Conservation (phyloP, 2,113 vertebrate species). For the Callionymus lyra region DNA sequence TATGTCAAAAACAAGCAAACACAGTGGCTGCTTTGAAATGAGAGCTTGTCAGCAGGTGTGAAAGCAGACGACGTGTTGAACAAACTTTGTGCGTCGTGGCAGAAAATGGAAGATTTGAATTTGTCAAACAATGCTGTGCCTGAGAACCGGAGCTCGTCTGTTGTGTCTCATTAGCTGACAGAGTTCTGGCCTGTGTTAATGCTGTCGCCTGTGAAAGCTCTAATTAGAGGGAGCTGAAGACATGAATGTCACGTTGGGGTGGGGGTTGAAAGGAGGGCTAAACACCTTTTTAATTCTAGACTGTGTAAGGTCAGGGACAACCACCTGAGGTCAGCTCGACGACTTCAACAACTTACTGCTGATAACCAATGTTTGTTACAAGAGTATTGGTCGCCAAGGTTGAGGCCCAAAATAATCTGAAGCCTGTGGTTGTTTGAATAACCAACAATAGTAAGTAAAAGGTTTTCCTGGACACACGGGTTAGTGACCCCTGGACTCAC, state of each 20-base stretch:
- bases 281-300: too few relatives aligned
- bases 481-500: too few relatives aligned
- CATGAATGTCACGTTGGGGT: slow-evolving; percentile 27
- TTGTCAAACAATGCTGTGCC: slow-evolving; percentile 27
- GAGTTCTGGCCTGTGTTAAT: slow-evolving; percentile 32
- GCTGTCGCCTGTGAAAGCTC: slow-evolving; percentile 28
- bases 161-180: slow-evolving; percentile 48
- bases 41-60: slow-evolving; percentile 38
- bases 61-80: slow-evolving; percentile 35
- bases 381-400: too few relatives aligned
- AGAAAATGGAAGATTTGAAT: slow-evolving; percentile 37
- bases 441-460: too few relatives aligned
- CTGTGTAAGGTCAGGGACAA: too few relatives aligned
- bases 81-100: slow-evolving; percentile 36
- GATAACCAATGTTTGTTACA: too few relatives aligned
- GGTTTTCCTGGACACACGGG: too few relatives aligned
- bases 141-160: slow-evolving; percentile 44
- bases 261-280: too few relatives aligned
- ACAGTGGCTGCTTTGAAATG: slow-evolving; percentile 17
- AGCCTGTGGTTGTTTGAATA: too few relatives aligned
- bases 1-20: slow-evolving; percentile 20
- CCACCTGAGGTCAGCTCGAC: too few relatives aligned
- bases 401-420: too few relatives aligned
- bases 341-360: too few relatives aligned
- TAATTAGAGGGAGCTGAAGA: slow-evolving; percentile 56